Evolutionary conservation across 2,888 invertebrate genomes (phyloP), one percentile per base, ranked within the genome.

Genomic region (Erynnis tages): DNA sequence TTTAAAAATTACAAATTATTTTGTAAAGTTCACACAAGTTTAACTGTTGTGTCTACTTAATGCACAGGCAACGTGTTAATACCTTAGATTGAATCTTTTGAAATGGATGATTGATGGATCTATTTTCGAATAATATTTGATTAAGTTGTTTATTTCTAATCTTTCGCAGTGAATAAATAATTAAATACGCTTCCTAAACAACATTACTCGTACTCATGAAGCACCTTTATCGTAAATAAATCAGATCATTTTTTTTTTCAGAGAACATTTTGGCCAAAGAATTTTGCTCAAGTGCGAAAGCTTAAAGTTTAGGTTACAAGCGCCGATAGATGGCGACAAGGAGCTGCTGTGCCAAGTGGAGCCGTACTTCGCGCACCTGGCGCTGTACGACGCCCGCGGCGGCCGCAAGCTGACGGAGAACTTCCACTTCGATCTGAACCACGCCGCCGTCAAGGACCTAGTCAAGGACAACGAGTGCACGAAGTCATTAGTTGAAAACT

Each of bases 361-460:
- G 76, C 98, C 99, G 0, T 98, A 98, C 83, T 96, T 96, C 73
- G 94, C 98, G 13, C 93, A 95, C 40, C 82, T 99, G 61, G 94
- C 97, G 52, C 84, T 99, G 32, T 99, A 96, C 80, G 98, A 99
- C 89, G 95, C 95, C 4, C 94, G 94, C 70, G 93, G 93, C 61
- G 95, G 95, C 27, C 92, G 93, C 71, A 98, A 98, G 84, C 90
- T 98, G 58, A 96, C 97, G 1, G 98, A 98, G 79, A 97, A 97
- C 82, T 98, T 98, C 85, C 94, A 97, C 79, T 96, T 96, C 71
- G 96, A 97, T 77, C 90, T 96, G 10, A 97, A 97, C 84, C 93
- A 94, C 69, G 91, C 93, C 6, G 91, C 92, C 57, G 93, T 95
- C n/a, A 82, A 60, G 75, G 91, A 89, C 76, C 90, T 82, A 88